Evolutionary conservation across 1,140 invertebrate genomes (phyloP), one percentile per base, ranked within the genome.

Genomic region (Colletes latitarsis): DNA sequence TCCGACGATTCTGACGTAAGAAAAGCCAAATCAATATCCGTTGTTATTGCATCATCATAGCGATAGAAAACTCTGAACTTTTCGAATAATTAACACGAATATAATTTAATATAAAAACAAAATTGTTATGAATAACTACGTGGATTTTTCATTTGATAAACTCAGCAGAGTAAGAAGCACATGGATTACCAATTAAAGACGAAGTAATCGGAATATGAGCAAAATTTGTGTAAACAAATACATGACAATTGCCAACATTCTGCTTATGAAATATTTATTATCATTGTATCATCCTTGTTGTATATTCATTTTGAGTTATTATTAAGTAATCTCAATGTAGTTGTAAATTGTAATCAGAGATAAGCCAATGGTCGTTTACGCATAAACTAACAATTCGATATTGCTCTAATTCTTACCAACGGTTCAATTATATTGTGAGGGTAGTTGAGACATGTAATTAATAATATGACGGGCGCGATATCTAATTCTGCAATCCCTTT

Each of bases 11-110:
- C 17, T 57, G 12, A 60, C 30, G 15, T 2, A 39, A 60, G n/a
- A 58, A 66, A 39, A 68, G 15, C 5, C 43, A 9, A 41, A 62
- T 58, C 21, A 77, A 77, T 49, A 3, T 17, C 49, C n/a, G 39
- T 15, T 21, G 10, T 4, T 41, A 14, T 77, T 77, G 49, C 67
- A 58, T 77, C 67, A 70, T 60, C 10, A 39, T 39, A n/a, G 9
- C 8, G n/a, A 21, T 6, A 66, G 14, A 43, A 67, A 52, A 57
- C 41, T 5, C 6, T 19, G 6, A 30, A 14, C 49, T 30, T 62
- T 30, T 62, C 6, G 15, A 53, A 39, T 39, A n/a, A 53, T 39
- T 53, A 71, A 57, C 4, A 0, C 17, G 15, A 57, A 8, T 57
- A 41, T 19, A 46, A 43, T 67, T 19, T 12, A 12, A 49, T 30